These are phyloP conservation scores for Drosophila pseudoananassae DNA, from an alignment of 1,140 invertebrate species.

Conservation along the genomic window DNA sequence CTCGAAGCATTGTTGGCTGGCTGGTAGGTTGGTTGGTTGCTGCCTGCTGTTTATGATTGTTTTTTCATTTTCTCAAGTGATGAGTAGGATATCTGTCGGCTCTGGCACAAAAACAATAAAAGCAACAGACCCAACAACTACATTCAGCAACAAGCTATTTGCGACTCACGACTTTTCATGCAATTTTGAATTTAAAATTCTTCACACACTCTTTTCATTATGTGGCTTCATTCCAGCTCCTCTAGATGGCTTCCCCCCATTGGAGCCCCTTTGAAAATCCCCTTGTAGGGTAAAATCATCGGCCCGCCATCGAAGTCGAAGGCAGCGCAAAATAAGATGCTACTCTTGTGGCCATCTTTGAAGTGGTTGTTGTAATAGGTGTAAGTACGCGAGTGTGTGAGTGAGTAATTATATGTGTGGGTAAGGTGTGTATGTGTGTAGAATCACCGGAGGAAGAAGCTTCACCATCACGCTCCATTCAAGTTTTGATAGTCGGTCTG, in stretches of 20 bases:
- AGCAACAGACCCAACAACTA: constrained; percentile 24
- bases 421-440: constrained; percentile 19
- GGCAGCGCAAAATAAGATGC: constrained; percentile 73
- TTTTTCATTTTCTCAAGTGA: constrained; percentile 83
- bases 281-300: constrained; percentile 48
- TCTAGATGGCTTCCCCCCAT: constrained; percentile 22
- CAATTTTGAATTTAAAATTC: constrained; percentile 83
- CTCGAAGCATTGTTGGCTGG: constrained; percentile 57
- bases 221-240: constrained; percentile 64
- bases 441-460: constrained; percentile 57
- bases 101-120: constrained; percentile 24
- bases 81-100: constrained; percentile 80
- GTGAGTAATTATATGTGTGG: constrained; percentile 15
- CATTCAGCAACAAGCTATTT: constrained; percentile 72
- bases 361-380: constrained; percentile 76
- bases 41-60: constrained; percentile 79
- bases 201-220: constrained; percentile 83
- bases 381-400: constrained; percentile 17
- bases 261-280: not conserved
- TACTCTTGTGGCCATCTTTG: constrained; percentile 80
- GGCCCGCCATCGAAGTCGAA: constrained; percentile 71
- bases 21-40: constrained; percentile 30
- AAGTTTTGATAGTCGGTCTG: constrained; percentile 69
- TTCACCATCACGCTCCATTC: constrained; percentile 73
- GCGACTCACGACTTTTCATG: constrained; percentile 82